Percentiles rank a stretch among this genome's conserved stretches.
phyloP scores from a whole-genome alignment of 2,888 invertebrate genomes.

The Saturnia pavonia region DNA sequence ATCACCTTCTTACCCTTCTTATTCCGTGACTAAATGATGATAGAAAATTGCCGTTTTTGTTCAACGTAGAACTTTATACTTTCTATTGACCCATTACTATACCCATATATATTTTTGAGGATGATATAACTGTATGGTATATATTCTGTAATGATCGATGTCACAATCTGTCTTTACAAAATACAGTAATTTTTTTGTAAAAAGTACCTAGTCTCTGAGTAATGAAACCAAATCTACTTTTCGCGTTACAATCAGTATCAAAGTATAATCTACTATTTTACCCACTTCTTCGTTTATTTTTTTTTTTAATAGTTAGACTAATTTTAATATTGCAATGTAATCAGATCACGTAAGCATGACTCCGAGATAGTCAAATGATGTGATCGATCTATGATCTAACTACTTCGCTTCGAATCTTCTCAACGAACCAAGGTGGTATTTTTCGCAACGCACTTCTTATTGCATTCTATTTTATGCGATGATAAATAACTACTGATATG shows the following conservation, averaged over 20 bases:
- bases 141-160: background rate
- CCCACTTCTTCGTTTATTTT: background rate
- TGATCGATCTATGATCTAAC: conserved; percentile 20
- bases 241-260: background rate
- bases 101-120: background rate
- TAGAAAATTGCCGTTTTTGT: conserved; percentile 1
- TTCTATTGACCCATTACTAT: background rate
- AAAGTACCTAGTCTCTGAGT: background rate
- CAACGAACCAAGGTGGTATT: conserved; percentile 2
- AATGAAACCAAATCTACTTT: too few species aligned
- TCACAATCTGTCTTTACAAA: background rate
- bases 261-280: background rate
- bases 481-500: conserved; percentile 22
- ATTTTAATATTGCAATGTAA: background rate
- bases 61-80: background rate
- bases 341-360: conserved; percentile 6
- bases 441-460: conserved; percentile 18
- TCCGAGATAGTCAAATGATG: conserved; percentile 12
- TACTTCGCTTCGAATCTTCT: conserved; percentile 6
- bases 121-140: background rate
- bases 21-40: conserved; percentile 30
- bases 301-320: background rate
- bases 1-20: conserved; percentile 48
- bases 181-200: background rate
- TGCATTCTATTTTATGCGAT: conserved; percentile 16